phyloP scores from a whole-genome alignment of 2,797 vertebrate species.

The Poecilia gillii region DNA sequence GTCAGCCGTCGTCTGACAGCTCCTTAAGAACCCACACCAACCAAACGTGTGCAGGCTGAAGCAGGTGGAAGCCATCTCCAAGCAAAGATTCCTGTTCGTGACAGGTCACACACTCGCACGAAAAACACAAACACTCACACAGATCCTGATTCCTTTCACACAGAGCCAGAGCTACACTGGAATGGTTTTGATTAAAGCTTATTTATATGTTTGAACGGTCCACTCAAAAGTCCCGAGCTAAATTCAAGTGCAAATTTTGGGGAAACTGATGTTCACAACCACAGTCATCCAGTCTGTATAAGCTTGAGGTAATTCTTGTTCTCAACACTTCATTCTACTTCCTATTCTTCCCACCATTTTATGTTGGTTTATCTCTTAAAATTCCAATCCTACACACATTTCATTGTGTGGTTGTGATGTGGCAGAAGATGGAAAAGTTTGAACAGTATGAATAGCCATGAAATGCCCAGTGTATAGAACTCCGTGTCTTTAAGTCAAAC shows the following conservation, averaged over 20 bases:
- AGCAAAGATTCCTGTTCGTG: too few relatives aligned
- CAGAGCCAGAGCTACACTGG: not conserved
- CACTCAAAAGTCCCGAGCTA: not conserved
- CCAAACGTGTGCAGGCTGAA: not conserved
- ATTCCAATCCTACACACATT: not conserved
- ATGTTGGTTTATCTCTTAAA: not conserved
- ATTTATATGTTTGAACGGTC: not conserved
- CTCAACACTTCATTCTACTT: not conserved
- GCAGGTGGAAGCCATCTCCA: too few relatives aligned
- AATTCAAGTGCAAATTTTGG: not conserved
- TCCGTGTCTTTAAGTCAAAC: constrained; percentile 7
- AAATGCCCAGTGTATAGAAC: not conserved
- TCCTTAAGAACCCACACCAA: too few relatives aligned
- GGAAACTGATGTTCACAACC: not conserved
- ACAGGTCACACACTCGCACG: not conserved
- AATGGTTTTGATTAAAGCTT: not conserved
- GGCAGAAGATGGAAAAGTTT: not conserved
- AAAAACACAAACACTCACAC: not conserved
- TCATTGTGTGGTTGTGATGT: not conserved
- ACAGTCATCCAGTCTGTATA: not conserved
- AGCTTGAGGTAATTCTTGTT: not conserved
- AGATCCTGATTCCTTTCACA: not conserved
- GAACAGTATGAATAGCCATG: not conserved
- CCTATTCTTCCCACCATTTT: not conserved
- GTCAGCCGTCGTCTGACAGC: not conserved